Conservation (phyloP, 1,140 invertebrate genomes). For the Pantala flavescens region DNA sequence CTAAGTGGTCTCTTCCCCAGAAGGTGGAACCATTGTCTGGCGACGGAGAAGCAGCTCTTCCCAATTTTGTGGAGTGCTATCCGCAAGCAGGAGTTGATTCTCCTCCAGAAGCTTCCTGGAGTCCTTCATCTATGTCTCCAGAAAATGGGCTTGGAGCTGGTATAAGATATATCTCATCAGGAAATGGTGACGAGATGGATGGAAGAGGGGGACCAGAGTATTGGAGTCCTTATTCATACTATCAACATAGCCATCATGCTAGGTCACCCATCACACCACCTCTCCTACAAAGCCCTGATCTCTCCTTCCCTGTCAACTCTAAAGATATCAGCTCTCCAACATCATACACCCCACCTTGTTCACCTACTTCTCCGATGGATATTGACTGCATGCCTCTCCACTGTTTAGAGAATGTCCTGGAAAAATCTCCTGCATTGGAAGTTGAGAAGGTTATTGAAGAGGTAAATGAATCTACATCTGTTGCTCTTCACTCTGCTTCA, state of each 20-base stretch:
- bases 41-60: neutral
- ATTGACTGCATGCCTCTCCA: neutral
- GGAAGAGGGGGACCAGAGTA: neutral
- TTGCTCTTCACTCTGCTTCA: too few relatives aligned
- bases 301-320: neutral
- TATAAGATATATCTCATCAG: neutral
- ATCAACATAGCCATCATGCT: neutral
- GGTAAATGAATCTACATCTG: too few relatives aligned
- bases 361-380: neutral
- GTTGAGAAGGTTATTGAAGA: neutral
- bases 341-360: neutral
- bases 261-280: neutral
- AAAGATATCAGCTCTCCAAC: neutral
- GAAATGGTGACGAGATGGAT: neutral
- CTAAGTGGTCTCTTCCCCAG: neutral
- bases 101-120: neutral
- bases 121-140: neutral
- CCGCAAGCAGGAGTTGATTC: neutral
- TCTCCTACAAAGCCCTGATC: neutral
- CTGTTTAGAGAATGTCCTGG: neutral
- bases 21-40: neutral
- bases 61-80: neutral
- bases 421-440: neutral
- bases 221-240: neutral
- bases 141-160: neutral